These are phyloP conservation scores for Diorhabda sublineata DNA, from an alignment of 1,140 invertebrate species.

Conservation along the genomic window DNA sequence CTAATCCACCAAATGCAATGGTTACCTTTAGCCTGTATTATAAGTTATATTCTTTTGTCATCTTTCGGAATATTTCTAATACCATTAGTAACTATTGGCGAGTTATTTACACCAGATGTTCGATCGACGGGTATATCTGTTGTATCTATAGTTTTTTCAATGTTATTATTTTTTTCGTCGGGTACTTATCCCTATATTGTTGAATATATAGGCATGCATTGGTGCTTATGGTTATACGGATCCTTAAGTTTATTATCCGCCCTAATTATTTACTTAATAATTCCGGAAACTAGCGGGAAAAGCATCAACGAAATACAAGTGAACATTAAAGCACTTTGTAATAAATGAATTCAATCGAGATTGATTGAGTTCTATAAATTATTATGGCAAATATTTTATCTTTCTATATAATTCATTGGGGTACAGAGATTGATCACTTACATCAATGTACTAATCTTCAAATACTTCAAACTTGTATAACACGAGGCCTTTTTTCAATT, in stretches of 20 bases:
- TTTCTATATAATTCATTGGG: no score
- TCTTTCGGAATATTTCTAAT: slow-evolving; percentile 75
- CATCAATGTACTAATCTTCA: no score
- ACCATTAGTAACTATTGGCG: slow-evolving; percentile 80
- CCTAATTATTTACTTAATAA: neutral
- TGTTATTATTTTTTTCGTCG: neutral
- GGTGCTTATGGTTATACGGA: slow-evolving; percentile 2
- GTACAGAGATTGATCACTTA: no score
- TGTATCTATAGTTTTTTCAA: slow-evolving; percentile 41
- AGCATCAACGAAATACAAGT: slow-evolving; percentile 3
- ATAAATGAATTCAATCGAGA: neutral
- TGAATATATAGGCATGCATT: slow-evolving; percentile 8
- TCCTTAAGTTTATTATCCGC: neutral
- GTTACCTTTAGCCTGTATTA: slow-evolving; percentile 62
- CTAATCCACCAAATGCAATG: slow-evolving; percentile 53
- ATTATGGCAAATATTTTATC: no score
- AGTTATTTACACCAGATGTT: slow-evolving; percentile 74
- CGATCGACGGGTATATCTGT: slow-evolving; percentile 71
- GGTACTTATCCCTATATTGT: neutral
- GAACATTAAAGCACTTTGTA: neutral
- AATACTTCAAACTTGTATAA: no score
- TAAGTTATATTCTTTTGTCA: slow-evolving; percentile 65
- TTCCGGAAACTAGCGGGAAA: slow-evolving; percentile 14
- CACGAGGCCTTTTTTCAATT: no score
- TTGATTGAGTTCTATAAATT: no score